These are phyloP conservation scores for Oryctolagus cuniculus DNA, from an alignment of 2,113 vertebrate genomes.

Conservation along the genomic window mOryCun1.1 NC_091432.1:31290501-31291000, in stretches of 20 bases:
- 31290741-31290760: neutral
- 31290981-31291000: too few species aligned
- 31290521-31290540: neutral
- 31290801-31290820: neutral
- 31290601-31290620: neutral
- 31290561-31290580: neutral
- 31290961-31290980: too few species aligned
- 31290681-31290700: neutral
- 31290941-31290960: too few species aligned
- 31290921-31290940: too few species aligned
- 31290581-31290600: neutral
- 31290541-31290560: neutral
- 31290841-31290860: too few species aligned
- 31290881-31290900: too few species aligned
- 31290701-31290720: neutral
- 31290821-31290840: too few species aligned
- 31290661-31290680: neutral
- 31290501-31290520: neutral
- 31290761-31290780: neutral
- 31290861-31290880: too few species aligned
- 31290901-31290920: too few species aligned
- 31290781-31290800: neutral
- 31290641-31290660: neutral
- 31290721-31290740: neutral
- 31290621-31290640: neutral